These are phyloP conservation scores for Enteromius argenteus DNA, from an alignment of 2,797 vertebrate genomes.

Conservation along the genomic window DNA sequence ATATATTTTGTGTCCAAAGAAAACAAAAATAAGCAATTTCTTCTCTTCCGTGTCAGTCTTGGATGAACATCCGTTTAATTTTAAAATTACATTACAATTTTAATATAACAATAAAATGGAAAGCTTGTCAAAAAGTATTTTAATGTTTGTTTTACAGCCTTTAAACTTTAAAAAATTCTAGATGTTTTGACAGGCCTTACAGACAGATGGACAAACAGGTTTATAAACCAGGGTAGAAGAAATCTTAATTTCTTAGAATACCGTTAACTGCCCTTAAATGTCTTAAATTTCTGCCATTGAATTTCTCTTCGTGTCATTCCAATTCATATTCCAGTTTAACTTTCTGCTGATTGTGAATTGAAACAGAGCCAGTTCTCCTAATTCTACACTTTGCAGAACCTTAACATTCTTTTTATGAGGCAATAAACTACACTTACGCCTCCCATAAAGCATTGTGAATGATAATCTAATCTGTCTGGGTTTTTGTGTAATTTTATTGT, in stretches of 20 bases:
- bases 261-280: background rate
- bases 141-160: too few relatives aligned
- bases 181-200: background rate
- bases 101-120: too few relatives aligned
- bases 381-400: background rate
- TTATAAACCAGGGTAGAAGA: background rate
- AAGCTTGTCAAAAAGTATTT: background rate
- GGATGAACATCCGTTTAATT: too few relatives aligned
- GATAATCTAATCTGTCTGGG: background rate
- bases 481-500: background rate
- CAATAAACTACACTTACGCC: background rate
- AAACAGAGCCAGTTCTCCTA: background rate
- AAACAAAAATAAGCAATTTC: too few relatives aligned
- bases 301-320: background rate
- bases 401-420: conserved; percentile 3
- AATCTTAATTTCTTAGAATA: background rate
- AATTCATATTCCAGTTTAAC: background rate
- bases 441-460: background rate
- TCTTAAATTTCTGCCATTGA: background rate
- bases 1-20: too few relatives aligned
- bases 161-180: background rate
- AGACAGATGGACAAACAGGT: background rate
- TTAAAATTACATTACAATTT: too few relatives aligned
- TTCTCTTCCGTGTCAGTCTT: too few relatives aligned
- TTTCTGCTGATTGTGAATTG: background rate